These are phyloP conservation scores for Apogon hyalosoma DNA, from an alignment of 2,797 vertebrate genomes.

Conservation along the genomic window DNA sequence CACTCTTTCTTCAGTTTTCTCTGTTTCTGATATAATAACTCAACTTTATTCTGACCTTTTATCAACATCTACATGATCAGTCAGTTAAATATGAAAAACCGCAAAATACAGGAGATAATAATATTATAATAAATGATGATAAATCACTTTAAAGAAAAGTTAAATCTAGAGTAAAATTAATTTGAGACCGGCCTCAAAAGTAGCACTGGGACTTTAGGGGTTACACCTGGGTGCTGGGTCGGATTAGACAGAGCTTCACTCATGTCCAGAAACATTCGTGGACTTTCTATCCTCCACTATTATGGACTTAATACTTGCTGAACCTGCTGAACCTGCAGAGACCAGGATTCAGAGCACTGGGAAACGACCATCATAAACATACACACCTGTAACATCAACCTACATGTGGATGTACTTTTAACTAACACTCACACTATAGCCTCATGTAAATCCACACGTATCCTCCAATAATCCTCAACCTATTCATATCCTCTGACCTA, in stretches of 20 bases:
- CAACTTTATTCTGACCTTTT: too few relatives aligned
- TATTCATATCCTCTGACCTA: slow-evolving; percentile 29
- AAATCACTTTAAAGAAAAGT: too few relatives aligned
- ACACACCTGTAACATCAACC: slow-evolving; percentile 5
- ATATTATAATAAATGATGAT: too few relatives aligned
- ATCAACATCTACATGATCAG: too few relatives aligned
- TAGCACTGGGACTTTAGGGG: too few relatives aligned
- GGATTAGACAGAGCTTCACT: slow-evolving; percentile 1
- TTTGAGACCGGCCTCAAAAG: too few relatives aligned
- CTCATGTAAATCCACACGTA: not conserved
- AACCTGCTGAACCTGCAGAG: slow-evolving; percentile 27
- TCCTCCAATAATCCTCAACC: slow-evolving; percentile 21
- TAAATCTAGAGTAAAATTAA: too few relatives aligned
- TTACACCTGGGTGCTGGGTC: slow-evolving; percentile 11
- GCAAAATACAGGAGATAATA: too few relatives aligned
- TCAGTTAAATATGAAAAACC: too few relatives aligned
- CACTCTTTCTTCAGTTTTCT: too few relatives aligned
- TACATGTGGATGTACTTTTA: not conserved
- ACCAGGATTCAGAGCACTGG: not conserved
- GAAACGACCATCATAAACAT: slow-evolving; percentile 31
- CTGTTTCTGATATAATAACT: too few relatives aligned
- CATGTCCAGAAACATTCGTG: slow-evolving; percentile 28
- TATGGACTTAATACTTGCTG: slow-evolving; percentile 56
- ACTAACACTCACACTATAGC: slow-evolving; percentile 11
- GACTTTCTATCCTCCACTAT: slow-evolving; percentile 56